A percentile compares a stretch with the other conserved stretches of the same genome.
phyloP scores from a whole-genome alignment of 2,888 invertebrate genomes.

The Coremacera marginata region DNA sequence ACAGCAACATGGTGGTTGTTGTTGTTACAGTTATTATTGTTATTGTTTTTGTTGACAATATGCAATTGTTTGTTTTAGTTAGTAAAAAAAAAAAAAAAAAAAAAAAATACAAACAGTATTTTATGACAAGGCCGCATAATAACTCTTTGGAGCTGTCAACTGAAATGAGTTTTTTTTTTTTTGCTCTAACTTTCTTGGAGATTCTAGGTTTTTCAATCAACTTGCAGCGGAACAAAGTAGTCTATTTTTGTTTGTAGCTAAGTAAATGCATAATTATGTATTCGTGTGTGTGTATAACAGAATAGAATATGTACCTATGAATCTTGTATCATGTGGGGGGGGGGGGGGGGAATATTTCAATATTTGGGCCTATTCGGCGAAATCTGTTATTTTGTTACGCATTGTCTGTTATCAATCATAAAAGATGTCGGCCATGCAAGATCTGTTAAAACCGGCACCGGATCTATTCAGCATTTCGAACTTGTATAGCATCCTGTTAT shows the following conservation, averaged over 20 bases:
- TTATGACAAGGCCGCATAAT: conserved; percentile 45
- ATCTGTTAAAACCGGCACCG: too few relatives aligned
- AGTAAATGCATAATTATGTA: too few relatives aligned
- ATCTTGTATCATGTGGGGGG: too few relatives aligned
- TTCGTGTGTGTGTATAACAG: too few relatives aligned
- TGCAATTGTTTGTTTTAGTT: conserved; percentile 46
- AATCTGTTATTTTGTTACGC: too few relatives aligned
- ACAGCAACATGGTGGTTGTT: conserved; percentile 32
- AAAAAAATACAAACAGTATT: conserved; percentile 56
- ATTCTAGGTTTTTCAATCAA: conserved; percentile 11
- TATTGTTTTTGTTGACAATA: conserved; percentile 16
- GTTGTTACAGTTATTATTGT: conserved; percentile 31
- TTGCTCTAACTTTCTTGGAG: background rate
- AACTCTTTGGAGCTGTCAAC: conserved; percentile 41
- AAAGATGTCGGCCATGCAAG: too few relatives aligned
- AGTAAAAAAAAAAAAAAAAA: conserved; percentile 55
- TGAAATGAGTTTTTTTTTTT: conserved; percentile 36
- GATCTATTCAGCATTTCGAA: too few relatives aligned
- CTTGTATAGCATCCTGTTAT: too few relatives aligned
- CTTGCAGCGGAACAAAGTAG: background rate
- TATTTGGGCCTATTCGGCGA: too few relatives aligned
- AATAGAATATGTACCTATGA: too few relatives aligned
- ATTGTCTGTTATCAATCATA: too few relatives aligned
- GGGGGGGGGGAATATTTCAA: too few relatives aligned
- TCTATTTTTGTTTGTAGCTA: background rate